Evolutionary conservation across 2,888 invertebrate species (phyloP).

Genomic region (Isotomurus palustris): DNA sequence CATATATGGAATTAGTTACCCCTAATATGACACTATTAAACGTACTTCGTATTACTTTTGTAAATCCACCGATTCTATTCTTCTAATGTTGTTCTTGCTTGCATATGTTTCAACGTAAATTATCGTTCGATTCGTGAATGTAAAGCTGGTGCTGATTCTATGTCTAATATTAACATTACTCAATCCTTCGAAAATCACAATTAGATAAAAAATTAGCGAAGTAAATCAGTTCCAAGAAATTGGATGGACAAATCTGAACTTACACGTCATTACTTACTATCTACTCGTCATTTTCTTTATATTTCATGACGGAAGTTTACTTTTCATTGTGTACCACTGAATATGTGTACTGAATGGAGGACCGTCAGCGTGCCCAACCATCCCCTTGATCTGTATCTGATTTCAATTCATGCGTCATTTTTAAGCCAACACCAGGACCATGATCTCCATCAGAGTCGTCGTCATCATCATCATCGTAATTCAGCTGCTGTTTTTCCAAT

Average conservation of each 20-base stretch:
- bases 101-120: too few species aligned
- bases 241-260: neutral
- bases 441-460: constrained; percentile 42
- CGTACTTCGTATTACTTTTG: neutral
- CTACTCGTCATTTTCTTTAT: too few species aligned
- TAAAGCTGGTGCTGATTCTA: too few species aligned
- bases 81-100: too few species aligned
- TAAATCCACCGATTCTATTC: too few species aligned
- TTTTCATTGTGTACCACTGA: constrained; percentile 3
- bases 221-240: neutral
- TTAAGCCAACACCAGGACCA: constrained; percentile 29
- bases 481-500: constrained; percentile 38
- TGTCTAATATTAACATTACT: too few species aligned
- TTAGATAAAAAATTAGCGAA: neutral
- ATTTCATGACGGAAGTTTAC: neutral
- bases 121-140: too few species aligned
- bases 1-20: neutral
- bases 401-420: constrained; percentile 27
- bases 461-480: constrained; percentile 41
- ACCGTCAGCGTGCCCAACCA: constrained; percentile 41
- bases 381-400: constrained; percentile 39
- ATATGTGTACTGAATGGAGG: neutral
- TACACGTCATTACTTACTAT: too few species aligned
- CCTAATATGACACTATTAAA: constrained; percentile 3
- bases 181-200: too few species aligned